Evolutionary conservation across 1,140 invertebrate species (phyloP).

Genomic region (Drosophila sucinea): DNA sequence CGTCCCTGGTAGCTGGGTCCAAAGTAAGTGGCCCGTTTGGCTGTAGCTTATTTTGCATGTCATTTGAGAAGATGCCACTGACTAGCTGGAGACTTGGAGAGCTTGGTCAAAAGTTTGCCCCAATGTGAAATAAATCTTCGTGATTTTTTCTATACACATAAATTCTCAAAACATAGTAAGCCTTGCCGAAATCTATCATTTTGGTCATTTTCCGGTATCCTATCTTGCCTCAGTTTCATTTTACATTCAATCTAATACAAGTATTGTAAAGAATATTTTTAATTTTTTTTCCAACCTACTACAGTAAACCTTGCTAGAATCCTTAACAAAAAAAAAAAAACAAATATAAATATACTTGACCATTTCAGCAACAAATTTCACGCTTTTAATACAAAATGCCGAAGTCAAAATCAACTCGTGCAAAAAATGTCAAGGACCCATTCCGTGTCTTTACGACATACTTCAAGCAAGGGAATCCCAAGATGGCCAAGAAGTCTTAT

Average conservation of each 20-base stretch:
- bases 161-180: neutral
- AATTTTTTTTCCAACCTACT: neutral
- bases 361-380: too few species aligned
- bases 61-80: conserved; percentile 38
- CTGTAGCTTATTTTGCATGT: conserved; percentile 60
- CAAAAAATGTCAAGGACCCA: neutral
- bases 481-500: neutral
- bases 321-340: neutral
- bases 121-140: conserved; percentile 34
- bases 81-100: conserved; percentile 20
- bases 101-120: conserved; percentile 19
- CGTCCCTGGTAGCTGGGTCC: conserved; percentile 18
- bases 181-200: neutral
- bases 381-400: too few species aligned
- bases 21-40: conserved; percentile 24
- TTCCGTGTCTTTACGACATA: neutral
- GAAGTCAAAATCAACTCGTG: neutral
- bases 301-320: neutral
- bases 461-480: neutral
- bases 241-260: neutral
- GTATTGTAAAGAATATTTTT: neutral
- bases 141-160: conserved; percentile 34
- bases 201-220: conserved; percentile 10
- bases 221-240: neutral
- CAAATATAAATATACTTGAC: too few species aligned